These are phyloP conservation scores for Clinocottus analis DNA, from an alignment of 2,113 vertebrate species.

Conservation along the genomic window DNA sequence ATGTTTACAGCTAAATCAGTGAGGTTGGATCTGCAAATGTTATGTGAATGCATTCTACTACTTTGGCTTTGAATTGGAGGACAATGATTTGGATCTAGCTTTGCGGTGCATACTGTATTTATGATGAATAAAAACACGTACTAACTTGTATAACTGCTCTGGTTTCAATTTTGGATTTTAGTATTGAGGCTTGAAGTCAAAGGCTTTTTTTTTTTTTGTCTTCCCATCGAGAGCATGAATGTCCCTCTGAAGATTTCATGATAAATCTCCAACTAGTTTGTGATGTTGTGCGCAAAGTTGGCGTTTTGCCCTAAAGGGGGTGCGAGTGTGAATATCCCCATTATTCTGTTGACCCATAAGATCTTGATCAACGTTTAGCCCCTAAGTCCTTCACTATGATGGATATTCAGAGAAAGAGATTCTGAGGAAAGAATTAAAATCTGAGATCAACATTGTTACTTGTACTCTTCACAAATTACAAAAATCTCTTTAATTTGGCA, in stretches of 20 bases:
- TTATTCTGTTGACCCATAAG: background rate
- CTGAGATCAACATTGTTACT: background rate
- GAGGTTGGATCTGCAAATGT: conserved; percentile 41
- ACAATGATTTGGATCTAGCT: conserved; percentile 28
- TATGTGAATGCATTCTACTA: conserved; percentile 35
- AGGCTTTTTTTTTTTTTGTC: background rate
- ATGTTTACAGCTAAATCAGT: conserved; percentile 44
- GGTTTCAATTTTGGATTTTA: background rate
- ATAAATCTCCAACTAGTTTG: background rate
- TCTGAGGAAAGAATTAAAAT: background rate
- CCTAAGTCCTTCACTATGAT: background rate
- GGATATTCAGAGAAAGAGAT: background rate
- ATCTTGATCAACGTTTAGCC: background rate
- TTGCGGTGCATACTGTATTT: conserved; percentile 60
- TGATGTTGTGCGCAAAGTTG: background rate
- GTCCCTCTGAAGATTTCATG: background rate
- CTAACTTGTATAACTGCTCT: conserved; percentile 47
- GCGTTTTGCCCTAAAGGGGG: background rate
- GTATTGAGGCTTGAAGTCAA: background rate
- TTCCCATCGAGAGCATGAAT: no score
- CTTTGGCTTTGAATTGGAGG: conserved; percentile 44
- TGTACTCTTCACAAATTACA: background rate
- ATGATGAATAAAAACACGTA: conserved; percentile 67
- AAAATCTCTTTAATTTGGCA: background rate
- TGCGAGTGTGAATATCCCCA: background rate